Conservation (phyloP, 2,797 vertebrate genomes). For the Channallabes apus region DNA sequence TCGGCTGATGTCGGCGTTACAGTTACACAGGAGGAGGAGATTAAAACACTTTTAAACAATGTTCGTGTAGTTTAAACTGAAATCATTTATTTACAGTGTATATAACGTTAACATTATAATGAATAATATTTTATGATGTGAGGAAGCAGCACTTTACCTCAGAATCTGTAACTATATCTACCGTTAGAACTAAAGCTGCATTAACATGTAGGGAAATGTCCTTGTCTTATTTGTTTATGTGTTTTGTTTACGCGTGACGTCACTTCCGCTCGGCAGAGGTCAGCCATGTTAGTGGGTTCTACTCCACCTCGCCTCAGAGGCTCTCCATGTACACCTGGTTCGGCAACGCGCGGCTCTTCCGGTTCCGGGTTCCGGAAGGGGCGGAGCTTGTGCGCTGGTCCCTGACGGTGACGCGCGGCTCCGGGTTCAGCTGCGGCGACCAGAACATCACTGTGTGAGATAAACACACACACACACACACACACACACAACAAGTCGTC, state of each 20-base stretch:
- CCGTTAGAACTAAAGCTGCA: not conserved
- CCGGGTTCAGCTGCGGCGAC: conserved; percentile 73
- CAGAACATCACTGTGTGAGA: conserved; percentile 86
- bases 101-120: not conserved
- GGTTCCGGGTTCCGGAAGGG: conserved; percentile 85
- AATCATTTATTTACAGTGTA: not conserved
- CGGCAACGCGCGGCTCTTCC: conserved; percentile 84
- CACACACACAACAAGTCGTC: not conserved
- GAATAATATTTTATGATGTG: not conserved
- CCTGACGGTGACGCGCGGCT: conserved; percentile 76
- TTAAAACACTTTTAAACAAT: not conserved
- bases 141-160: not conserved
- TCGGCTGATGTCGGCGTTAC: too few species aligned
- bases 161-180: not conserved
- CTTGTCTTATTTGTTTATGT: not conserved
- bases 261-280: conserved; percentile 63
- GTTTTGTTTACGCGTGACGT: not conserved
- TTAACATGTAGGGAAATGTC: too few species aligned
- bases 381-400: conserved; percentile 84
- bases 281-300: conserved; percentile 82
- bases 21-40: too few species aligned
- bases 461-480: not conserved
- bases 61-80: too few species aligned
- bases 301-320: conserved; percentile 84
- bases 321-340: conserved; percentile 91